Base-by-base conservation (phyloP, 1,140 invertebrate species). In the Zaprionus davidi region DNA sequence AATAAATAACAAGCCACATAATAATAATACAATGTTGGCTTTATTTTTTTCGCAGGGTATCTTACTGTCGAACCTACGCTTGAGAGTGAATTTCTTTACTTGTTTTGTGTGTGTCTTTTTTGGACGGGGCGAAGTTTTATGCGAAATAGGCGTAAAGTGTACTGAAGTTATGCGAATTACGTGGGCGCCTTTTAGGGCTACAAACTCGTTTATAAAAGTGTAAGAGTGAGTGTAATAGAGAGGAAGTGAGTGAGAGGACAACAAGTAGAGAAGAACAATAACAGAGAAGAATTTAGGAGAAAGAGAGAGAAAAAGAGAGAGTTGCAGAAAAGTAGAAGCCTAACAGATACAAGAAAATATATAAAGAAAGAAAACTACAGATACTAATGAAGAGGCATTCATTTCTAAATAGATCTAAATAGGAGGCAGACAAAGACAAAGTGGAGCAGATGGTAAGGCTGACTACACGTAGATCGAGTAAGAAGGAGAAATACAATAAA, bases 61-160 rank as follows among this genome's bases (percentile, higher is more conserved):
- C 3, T 11, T 0, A 1, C n/a, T 3, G 41, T 46, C n/a, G 41
- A n/a, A 9, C 15, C 15, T 20, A 17, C 41, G 41, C 7, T 17
- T 7, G 6, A 9, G 6, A 11, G 7, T 46, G n/a, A 17, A 7
- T 31, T 36, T 4, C 15, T 49, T 68, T 49, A 17, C 3, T 46
- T 41, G 17, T 53, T n/a, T 53, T 41, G 13, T 49, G 20, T 49
- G 41, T 67, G 46, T 60, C 17, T 36, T 60, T 76, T 51, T 60
- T 6, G 15, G 41, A 46, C 5, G 36, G 28, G 70, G 55, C 53
- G 44, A 65, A 78, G 78, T 81, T 81, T 83, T 75, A 75, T 84
- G 84, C 65, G 81, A 76, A 88, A 84, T 87, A 80, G 84, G 84
- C 84, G 84, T 79, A 84, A 88, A 87, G 75, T 87, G 71, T 71